phyloP scores from a whole-genome alignment of 53 echinoderm and acorn worm species.

The Crossaster papposus region DNA sequence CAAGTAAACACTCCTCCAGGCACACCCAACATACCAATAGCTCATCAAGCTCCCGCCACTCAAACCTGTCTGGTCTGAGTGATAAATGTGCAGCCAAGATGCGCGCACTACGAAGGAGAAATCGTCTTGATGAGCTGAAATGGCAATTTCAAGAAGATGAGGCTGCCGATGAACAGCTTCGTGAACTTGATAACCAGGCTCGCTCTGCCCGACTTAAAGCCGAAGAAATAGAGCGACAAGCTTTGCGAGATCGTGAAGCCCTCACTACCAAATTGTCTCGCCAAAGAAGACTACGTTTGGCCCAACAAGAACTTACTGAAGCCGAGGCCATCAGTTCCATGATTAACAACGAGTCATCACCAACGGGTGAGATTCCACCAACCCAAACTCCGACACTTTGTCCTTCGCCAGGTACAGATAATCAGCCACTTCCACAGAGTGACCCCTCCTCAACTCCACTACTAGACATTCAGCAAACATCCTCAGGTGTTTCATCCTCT shows the following conservation, averaged over 20 bases:
- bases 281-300: neutral
- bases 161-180: constrained; percentile 4
- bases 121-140: constrained; percentile 4
- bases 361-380: neutral
- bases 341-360: neutral
- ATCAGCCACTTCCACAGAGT: neutral
- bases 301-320: neutral
- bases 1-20: no score
- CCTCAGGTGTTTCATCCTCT: neutral
- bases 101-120: neutral
- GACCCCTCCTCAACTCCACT: neutral
- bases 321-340: constrained; percentile 10
- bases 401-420: neutral
- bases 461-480: neutral
- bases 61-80: constrained; percentile 7
- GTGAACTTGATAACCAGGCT: neutral
- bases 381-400: no score
- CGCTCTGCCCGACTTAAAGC: neutral
- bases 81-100: constrained; percentile 10
- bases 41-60: neutral
- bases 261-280: neutral
- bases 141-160: constrained; percentile 4
- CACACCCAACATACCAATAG: neutral
- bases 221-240: constrained; percentile 7
- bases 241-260: neutral